A percentile compares a stretch with the other conserved stretches of the same genome.
These are phyloP conservation scores for Rhinoraja longicauda DNA, from an alignment of 2,797 vertebrate genomes.

Conservation along the genomic window DNA sequence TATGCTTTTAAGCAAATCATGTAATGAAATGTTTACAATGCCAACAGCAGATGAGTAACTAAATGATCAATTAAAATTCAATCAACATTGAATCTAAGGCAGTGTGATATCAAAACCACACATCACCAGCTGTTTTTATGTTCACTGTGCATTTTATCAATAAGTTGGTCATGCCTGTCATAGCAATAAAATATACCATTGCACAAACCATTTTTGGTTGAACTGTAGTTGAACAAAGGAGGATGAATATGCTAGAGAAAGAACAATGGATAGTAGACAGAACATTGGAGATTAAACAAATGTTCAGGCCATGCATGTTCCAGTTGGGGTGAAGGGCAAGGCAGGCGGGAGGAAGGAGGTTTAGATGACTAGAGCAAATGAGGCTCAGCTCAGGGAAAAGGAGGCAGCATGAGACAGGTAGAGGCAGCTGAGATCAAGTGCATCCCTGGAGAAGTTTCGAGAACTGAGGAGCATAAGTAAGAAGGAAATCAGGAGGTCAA, in stretches of 20 bases:
- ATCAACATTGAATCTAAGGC: not conserved
- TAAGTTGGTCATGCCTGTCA: no score
- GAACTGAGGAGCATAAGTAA: no score
- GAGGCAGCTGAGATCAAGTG: no score
- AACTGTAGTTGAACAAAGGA: not conserved
- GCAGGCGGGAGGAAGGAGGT: no score
- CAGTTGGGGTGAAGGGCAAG: no score
- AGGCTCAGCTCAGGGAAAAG: no score
- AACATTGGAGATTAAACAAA: no score
- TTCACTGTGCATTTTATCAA: not conserved
- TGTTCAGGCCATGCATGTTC: no score
- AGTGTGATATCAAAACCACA: not conserved
- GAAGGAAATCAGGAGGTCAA: no score
- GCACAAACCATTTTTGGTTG: not conserved
- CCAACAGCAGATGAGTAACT: not conserved
- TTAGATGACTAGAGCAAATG: no score
- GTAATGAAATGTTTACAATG: not conserved
- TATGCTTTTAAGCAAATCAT: not conserved
- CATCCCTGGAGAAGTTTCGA: no score
- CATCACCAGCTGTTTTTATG: not conserved
- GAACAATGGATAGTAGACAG: not conserved
- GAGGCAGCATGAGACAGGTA: no score
- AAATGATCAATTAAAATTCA: not conserved
- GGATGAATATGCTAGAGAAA: not conserved
- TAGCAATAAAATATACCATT: not conserved